These are phyloP conservation scores for Dolichallabes microphthalmus DNA, from an alignment of 2,113 vertebrate genomes.

Conservation along the genomic window DNA sequence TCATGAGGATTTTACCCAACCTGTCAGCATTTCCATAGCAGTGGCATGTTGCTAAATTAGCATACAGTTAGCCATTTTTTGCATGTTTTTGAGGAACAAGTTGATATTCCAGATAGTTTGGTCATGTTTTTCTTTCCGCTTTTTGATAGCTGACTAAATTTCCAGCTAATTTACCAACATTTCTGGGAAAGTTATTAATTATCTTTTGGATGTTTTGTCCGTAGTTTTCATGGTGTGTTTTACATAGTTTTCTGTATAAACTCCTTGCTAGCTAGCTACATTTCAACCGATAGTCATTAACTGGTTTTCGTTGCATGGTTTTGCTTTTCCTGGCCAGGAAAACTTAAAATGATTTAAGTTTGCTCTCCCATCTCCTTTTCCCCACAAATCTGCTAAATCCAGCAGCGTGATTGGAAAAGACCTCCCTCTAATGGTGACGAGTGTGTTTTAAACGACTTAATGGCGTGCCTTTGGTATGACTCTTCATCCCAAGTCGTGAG, in stretches of 20 bases:
- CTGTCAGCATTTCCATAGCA: neutral
- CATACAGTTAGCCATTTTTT: neutral
- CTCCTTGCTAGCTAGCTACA: neutral
- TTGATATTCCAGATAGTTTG: neutral
- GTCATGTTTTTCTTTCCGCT: neutral
- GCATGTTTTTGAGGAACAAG: too few relatives aligned
- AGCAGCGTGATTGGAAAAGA: neutral
- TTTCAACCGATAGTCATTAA: too few relatives aligned
- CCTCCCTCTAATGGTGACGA: conserved; percentile 7
- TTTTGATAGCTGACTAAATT: neutral
- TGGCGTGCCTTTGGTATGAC: neutral
- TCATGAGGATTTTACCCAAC: neutral
- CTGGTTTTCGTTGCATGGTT: neutral
- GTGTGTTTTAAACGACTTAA: conserved; percentile 2
- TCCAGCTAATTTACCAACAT: neutral
- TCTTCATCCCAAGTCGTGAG: conserved; percentile 2
- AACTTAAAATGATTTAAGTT: neutral
- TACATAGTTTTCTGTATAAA: neutral
- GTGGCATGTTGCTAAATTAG: neutral
- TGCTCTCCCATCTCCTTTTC: neutral
- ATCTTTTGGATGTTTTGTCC: neutral
- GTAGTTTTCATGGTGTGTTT: neutral
- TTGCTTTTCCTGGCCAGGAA: neutral
- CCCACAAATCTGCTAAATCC: neutral
- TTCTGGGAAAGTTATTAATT: neutral